These are phyloP conservation scores for Formica selysi DNA, from an alignment of 1,140 invertebrate genomes.

Conservation along the genomic window DNA sequence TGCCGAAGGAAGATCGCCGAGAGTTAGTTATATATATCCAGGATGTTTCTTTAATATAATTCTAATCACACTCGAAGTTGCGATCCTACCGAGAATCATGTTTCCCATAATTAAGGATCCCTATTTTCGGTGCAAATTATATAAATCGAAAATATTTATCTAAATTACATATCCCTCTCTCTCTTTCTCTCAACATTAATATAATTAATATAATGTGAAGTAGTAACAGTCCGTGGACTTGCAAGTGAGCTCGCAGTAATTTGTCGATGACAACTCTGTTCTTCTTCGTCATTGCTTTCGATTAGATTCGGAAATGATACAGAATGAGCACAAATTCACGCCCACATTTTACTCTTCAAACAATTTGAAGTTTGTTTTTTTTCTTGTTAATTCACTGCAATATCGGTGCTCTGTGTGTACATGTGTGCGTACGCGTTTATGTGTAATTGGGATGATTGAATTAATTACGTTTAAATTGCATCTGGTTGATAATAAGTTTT, in stretches of 20 bases:
- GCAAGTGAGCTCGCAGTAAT: neutral
- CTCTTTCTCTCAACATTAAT: neutral
- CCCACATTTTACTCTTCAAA: neutral
- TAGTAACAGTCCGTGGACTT: neutral
- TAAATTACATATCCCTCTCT: conserved; percentile 1
- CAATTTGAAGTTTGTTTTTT: neutral
- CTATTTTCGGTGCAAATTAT: neutral
- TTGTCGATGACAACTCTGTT: neutral
- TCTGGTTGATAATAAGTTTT: neutral
- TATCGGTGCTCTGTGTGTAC: too few relatives aligned
- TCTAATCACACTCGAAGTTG: neutral
- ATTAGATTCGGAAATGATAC: conserved; percentile 14
- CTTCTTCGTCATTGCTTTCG: neutral
- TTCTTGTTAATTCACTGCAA: neutral
- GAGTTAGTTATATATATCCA: neutral
- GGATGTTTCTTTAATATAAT: neutral
- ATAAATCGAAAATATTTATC: conserved; percentile 23
- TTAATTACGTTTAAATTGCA: neutral
- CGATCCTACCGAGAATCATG: neutral
- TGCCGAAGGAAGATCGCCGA: neutral
- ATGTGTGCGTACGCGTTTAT: too few relatives aligned
- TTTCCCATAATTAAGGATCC: neutral
- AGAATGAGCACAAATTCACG: neutral
- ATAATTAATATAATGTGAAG: neutral
- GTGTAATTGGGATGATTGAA: neutral